Evolutionary conservation across 2,888 invertebrate species (phyloP).

Genomic region (Diarsia mendica): DNA sequence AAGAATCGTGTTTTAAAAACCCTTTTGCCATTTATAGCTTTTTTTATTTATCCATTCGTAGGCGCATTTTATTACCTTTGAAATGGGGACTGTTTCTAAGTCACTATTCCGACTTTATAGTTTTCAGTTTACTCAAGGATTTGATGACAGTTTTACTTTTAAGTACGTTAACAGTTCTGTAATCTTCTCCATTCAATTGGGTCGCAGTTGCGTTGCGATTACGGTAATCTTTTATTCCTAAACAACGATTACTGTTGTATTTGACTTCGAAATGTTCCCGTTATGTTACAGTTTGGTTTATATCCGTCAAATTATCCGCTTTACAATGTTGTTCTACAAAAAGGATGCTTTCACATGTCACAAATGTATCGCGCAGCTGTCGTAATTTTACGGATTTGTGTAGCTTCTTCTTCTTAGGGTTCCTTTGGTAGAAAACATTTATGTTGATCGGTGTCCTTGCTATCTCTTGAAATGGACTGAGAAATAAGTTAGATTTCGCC

Average conservation of each 20-base stretch:
- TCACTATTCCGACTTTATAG: conserved; percentile 36
- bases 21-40: conserved; percentile 42
- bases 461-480: conserved; percentile 4
- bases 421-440: conserved; percentile 36
- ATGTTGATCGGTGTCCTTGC: neutral
- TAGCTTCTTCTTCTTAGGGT: conserved; percentile 63
- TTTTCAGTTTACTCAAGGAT: conserved; percentile 33
- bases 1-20: conserved; percentile 8
- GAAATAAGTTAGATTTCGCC: conserved; percentile 3
- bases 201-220: conserved; percentile 7
- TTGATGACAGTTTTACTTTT: conserved; percentile 36
- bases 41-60: conserved; percentile 23
- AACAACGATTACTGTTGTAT: conserved; percentile 19
- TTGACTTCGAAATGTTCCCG: conserved; percentile 23
- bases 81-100: conserved; percentile 37
- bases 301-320: conserved; percentile 70
- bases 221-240: conserved; percentile 9
- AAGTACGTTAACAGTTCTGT: conserved; percentile 10
- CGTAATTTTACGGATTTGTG: conserved; percentile 76
- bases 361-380: conserved; percentile 75
- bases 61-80: conserved; percentile 29
- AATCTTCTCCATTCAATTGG: conserved; percentile 26
- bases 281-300: conserved; percentile 43
- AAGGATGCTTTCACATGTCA: conserved; percentile 66
- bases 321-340: conserved; percentile 63